Evolutionary conservation across 1,140 invertebrate species (phyloP).

Genomic region (Trichonephila clavipes): DNA sequence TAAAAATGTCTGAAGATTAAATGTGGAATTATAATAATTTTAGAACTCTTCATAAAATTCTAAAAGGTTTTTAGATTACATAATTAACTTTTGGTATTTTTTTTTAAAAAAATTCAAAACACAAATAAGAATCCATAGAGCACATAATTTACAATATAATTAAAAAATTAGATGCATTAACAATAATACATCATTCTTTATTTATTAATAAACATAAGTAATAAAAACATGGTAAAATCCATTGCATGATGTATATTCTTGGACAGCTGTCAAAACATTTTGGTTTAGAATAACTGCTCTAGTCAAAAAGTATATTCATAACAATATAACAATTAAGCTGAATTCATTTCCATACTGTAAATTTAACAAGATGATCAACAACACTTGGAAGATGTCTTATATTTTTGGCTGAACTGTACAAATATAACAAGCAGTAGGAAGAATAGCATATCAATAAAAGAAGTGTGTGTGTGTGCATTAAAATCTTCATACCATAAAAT

Average conservation of each 20-base stretch:
- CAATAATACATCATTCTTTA: neutral
- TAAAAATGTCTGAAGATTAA: too few species aligned
- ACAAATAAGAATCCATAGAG: too few species aligned
- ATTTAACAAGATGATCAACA: neutral
- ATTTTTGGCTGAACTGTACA: neutral
- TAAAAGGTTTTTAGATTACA: too few species aligned
- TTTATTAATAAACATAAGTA: neutral
- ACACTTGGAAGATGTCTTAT: neutral
- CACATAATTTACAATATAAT: neutral
- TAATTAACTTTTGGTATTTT: too few species aligned
- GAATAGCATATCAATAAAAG: constrained; percentile 27
- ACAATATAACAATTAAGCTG: neutral
- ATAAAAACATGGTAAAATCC: neutral
- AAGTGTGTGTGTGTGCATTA: neutral
- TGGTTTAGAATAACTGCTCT: neutral
- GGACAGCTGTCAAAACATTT: neutral
- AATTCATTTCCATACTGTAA: neutral
- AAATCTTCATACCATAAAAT: neutral
- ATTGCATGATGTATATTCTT: neutral
- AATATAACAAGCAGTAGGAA: neutral
- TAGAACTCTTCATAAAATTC: too few species aligned
- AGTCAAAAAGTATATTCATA: neutral
- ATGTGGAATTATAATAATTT: too few species aligned
- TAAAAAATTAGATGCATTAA: neutral
- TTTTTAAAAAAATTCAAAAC: too few species aligned